Conservation (phyloP, 2,888 invertebrate species). For the Sphecodes monilicornis region DNA sequence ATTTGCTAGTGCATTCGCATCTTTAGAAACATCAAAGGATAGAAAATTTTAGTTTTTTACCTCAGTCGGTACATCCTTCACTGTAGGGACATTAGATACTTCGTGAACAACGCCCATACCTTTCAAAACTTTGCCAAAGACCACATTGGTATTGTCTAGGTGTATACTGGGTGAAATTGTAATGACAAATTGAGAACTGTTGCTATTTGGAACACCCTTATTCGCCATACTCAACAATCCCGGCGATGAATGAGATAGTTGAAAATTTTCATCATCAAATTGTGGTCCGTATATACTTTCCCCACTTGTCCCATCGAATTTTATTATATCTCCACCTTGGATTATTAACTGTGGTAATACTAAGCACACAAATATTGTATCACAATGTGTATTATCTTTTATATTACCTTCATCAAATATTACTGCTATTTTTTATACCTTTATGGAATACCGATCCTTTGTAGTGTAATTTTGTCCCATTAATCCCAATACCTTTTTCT, state of each 20-base stretch:
- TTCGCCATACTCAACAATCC: conserved; percentile 93
- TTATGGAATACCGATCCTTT: conserved; percentile 93
- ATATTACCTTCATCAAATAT: conserved; percentile 91
- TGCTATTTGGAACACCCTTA: conserved; percentile 91
- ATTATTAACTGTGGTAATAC: conserved; percentile 95
- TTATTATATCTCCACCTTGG: conserved; percentile 92
- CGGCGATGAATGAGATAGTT: conserved; percentile 87
- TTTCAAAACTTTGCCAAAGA: conserved; percentile 92
- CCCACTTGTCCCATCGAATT: conserved; percentile 94
- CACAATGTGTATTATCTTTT: background rate
- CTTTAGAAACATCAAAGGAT: no score
- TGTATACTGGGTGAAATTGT: conserved; percentile 91
- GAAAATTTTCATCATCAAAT: conserved; percentile 96
- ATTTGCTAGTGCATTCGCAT: background rate
- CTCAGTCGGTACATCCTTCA: conserved; percentile 87
- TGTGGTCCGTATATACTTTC: conserved; percentile 97
- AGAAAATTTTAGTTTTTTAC: conserved; percentile 82
- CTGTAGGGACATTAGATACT: conserved; percentile 87
- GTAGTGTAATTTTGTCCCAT: conserved; percentile 92
- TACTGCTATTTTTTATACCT: conserved; percentile 88
- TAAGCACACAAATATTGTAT: conserved; percentile 81
- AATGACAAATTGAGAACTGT: conserved; percentile 98
- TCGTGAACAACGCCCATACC: conserved; percentile 91
- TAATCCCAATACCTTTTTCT: conserved; percentile 90
- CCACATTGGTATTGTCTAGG: conserved; percentile 92